Evolutionary conservation across 2,113 vertebrate species (phyloP).

Genomic region (Pseudolaguvia tuberculata): DNA sequence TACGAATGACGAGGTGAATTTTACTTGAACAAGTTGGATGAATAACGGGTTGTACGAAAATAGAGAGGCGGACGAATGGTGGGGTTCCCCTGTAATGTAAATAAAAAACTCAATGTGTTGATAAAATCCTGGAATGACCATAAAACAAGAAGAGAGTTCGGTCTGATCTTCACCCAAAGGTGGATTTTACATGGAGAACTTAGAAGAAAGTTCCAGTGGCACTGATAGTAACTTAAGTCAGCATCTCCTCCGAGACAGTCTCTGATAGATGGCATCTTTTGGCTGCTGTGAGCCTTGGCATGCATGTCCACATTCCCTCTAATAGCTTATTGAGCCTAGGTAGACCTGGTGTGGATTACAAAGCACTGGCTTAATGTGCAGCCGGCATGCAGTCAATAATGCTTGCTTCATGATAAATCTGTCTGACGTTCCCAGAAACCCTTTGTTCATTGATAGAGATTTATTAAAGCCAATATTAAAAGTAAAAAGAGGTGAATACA

Average conservation of each 20-base stretch:
- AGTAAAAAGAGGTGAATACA: constrained; percentile 23
- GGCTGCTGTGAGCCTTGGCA: constrained; percentile 58
- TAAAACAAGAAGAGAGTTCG: constrained; percentile 37
- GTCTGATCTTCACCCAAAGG: constrained; percentile 5
- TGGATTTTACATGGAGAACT: neutral
- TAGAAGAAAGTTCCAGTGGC: neutral
- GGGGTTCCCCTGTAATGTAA: no score
- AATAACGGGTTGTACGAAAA: no score
- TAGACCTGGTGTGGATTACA: constrained; percentile 63
- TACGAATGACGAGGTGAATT: no score
- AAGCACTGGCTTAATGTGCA: constrained; percentile 62
- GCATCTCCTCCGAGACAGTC: constrained; percentile 34
- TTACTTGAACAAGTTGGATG: no score
- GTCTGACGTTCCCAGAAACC: constrained; percentile 61
- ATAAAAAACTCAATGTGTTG: constrained; percentile 32
- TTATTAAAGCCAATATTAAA: constrained; percentile 59
- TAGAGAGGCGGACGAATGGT: no score
- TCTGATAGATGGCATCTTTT: constrained; percentile 64
- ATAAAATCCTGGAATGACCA: neutral
- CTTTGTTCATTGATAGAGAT: constrained; percentile 63
- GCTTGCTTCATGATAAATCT: constrained; percentile 57
- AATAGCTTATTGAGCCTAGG: constrained; percentile 71
- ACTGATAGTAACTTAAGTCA: neutral
- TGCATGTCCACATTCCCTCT: constrained; percentile 64
- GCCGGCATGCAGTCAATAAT: constrained; percentile 55